Evolutionary conservation across 2,113 vertebrate genomes (phyloP), one percentile per base, ranked within the genome.

Genomic region (Bubo blakistoni): DNA sequence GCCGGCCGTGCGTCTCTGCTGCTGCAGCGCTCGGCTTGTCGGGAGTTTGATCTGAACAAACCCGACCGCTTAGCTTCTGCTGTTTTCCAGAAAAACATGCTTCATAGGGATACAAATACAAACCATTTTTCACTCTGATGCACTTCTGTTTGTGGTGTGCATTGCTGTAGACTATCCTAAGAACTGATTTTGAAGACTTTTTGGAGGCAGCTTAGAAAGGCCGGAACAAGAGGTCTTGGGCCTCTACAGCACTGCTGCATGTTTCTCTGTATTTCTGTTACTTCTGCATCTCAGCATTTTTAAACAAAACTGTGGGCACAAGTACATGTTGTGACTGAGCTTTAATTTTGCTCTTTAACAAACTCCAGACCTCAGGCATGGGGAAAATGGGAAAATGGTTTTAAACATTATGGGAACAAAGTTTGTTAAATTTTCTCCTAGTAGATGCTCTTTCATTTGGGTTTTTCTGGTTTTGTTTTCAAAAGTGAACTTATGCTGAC

Each of bases 1-100:
- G 26, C 26, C 9, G 5, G 38, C 34, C 4, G 2, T 19, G 49
- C 16, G 0, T 7, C 57, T 18, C 5, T 2, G 0, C 49, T 15
- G 62, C 36, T 13, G 42, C 27, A 1, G 0, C 1, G n/a, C 3
- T 24, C 55, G 2, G 69, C 57, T 38, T 16, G 14, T 1, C 47
- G 0, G 7, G 66, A 21, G 6, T 2, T 2, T 2, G 4, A 10
- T 30, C 10, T 10, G 36, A 52, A 5, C 34, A 1, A 8, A 9
- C 5, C 15, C 3, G 46, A 0, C 2, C 2, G 36, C 36, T 40
- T 13, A 19, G 13, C 26, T 42, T 7, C 16, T 14, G 6, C 0
- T 6, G 34, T 18, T 61, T 16, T 17, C 10, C 2, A 13, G 6
- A 40, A 19, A 38, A 15, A 4, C 11, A 0, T 7, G 22, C 8